Base-by-base conservation (phyloP, 2,113 vertebrate genomes). In the Rhinichthys klamathensis region DNA sequence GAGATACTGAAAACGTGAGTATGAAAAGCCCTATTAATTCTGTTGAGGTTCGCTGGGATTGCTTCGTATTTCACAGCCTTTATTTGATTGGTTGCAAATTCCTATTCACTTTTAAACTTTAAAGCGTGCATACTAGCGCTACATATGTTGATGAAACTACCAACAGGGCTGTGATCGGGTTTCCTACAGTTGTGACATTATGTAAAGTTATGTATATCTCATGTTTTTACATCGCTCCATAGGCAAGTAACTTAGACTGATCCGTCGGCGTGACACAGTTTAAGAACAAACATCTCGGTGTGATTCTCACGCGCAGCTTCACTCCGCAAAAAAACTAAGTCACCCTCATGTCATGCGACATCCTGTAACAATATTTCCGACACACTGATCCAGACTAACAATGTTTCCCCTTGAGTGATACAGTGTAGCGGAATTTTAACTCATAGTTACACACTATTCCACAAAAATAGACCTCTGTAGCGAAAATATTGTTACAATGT, bases 1-100 rank as follows among this genome's bases (percentile, higher is more conserved):
- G 95, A 44, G 96, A 96, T 93, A 90, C 96, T 2, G 96, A 97
- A 89, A 95, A 96, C 88, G 96, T 97, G 90, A 96, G 96, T 96
- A 80, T 60, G 13, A 25, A 41, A 12, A 67, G 4, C 51, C 16
- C 16, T 54, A 18, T 21, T 54, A 21, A 13, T 25, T 4, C 27
- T 9, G 8, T 16, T 10, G 0, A 2, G 7, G 8, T 16, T 69
- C 4, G 8, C 30, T 6, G 21, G 4, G 12, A 23, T 41, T 10
- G 25, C 15, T 44, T 23, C 10, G 30, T 10, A 21, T 69, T 12
- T 41, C 35, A 38, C 18, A 70, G 67, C 10, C 18, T 70, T 70
- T 18, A n/a, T 72, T 6, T 12, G 69, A 38, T 0, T 70, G 69
- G 69, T 0, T 44, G 16, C 1, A n/a, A 75, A 38, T 32, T 81